Evolutionary conservation across 2,113 vertebrate species (phyloP).

Genomic region (Percina caprodes): DNA sequence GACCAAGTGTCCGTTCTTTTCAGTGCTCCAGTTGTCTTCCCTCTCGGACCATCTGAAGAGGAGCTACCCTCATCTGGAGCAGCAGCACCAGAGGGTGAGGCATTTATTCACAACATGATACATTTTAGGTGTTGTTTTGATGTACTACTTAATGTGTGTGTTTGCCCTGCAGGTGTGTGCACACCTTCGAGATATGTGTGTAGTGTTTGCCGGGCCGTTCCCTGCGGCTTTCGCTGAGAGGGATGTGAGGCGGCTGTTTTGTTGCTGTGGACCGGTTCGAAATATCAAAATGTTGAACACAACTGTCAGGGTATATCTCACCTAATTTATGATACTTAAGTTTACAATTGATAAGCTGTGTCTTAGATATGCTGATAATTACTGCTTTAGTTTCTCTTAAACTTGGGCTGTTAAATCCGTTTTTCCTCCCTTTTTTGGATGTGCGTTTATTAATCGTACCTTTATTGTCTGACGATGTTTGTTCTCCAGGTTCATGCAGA

Average conservation of each 20-base stretch:
- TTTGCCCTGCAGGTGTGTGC: conserved; percentile 76
- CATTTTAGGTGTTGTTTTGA: background rate
- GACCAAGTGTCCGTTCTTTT: conserved; percentile 83
- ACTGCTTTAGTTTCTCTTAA: background rate
- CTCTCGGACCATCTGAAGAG: conserved; percentile 68
- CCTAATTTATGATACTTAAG: background rate
- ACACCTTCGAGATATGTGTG: conserved; percentile 86
- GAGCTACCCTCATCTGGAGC: conserved; percentile 57
- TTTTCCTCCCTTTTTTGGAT: background rate
- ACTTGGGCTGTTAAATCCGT: background rate
- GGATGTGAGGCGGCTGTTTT: conserved; percentile 84
- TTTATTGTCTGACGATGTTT: conserved; percentile 2
- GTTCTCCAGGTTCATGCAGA: conserved; percentile 86
- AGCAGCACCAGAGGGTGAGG: conserved; percentile 55
- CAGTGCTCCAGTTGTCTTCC: conserved; percentile 85
- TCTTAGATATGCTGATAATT: background rate
- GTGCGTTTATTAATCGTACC: background rate
- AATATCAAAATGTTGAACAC: conserved; percentile 82
- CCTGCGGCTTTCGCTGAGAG: conserved; percentile 74
- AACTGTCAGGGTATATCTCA: conserved; percentile 76
- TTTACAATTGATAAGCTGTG: background rate
- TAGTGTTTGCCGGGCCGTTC: conserved; percentile 89
- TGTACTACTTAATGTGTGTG: background rate
- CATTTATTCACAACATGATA: background rate
- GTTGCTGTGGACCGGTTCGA: conserved; percentile 84